Evolutionary conservation across 2,113 vertebrate species (phyloP).

Genomic region (Alosa alosa): DNA sequence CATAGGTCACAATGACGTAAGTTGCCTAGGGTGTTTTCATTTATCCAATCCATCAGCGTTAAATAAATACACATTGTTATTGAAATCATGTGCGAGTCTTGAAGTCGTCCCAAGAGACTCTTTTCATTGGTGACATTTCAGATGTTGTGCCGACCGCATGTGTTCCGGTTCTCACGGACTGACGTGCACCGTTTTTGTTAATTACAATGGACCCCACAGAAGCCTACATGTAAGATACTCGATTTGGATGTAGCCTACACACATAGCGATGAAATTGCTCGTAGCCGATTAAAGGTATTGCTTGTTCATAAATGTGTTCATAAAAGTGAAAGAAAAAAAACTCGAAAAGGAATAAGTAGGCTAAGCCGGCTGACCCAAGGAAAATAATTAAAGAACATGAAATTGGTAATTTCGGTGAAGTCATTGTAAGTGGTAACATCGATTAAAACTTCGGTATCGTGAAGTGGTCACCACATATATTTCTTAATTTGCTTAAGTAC

Average conservation of each 20-base stretch:
- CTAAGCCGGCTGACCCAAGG: background rate
- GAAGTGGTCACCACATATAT: background rate
- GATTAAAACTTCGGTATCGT: background rate
- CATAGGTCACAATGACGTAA: background rate
- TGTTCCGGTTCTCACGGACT: slow-evolving; percentile 48
- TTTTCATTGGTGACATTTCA: slow-evolving; percentile 36
- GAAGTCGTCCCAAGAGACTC: slow-evolving; percentile 46
- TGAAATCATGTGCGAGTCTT: slow-evolving; percentile 57
- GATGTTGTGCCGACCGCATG: slow-evolving; percentile 35
- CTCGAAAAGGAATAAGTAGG: background rate
- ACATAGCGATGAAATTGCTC: background rate
- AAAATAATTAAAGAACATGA: background rate
- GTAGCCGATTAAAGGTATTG: background rate
- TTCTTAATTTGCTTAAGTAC: too few relatives aligned
- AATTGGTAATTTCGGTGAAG: background rate
- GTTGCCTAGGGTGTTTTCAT: slow-evolving; percentile 71
- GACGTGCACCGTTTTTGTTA: background rate
- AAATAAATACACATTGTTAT: slow-evolving; percentile 46
- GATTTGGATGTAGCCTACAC: background rate
- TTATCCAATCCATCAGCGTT: slow-evolving; percentile 45
- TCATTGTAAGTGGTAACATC: background rate
- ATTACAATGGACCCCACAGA: background rate
- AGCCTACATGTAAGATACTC: background rate
- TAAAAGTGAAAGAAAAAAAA: too few relatives aligned
- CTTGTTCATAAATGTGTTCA: background rate